phyloP scores from a whole-genome alignment of 2,113 vertebrate genomes.

The Cephalopterus ornatus region DNA sequence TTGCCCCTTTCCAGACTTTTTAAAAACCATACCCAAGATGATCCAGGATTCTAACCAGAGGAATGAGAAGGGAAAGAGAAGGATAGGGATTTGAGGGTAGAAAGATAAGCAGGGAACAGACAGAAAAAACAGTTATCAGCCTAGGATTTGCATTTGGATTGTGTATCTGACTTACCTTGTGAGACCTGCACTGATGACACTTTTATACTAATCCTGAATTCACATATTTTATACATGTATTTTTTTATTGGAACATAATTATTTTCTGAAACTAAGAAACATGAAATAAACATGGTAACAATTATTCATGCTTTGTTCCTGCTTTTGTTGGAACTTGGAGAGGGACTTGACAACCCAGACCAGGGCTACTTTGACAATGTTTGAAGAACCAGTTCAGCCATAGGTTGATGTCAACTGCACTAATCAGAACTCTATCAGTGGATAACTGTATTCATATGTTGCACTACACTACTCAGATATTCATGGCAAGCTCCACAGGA shows the following conservation, averaged over 20 bases:
- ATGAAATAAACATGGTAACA: slow-evolving; percentile 61
- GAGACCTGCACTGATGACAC: neutral
- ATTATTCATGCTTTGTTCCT: slow-evolving; percentile 57
- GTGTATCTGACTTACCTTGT: neutral
- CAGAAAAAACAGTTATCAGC: neutral
- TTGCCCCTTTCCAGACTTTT: slow-evolving; percentile 20
- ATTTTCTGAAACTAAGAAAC: slow-evolving; percentile 48
- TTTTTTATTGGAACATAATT: slow-evolving; percentile 1
- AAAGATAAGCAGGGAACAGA: neutral
- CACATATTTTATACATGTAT: neutral
- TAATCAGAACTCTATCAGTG: slow-evolving; percentile 14
- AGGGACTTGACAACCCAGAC: slow-evolving; percentile 31
- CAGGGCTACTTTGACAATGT: slow-evolving; percentile 38
- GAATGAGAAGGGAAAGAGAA: neutral
- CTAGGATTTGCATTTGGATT: neutral
- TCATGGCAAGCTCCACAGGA: neutral
- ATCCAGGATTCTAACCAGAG: neutral
- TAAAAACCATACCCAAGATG: neutral
- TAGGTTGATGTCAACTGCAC: slow-evolving; percentile 46
- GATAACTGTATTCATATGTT: slow-evolving; percentile 47
- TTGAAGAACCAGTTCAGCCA: slow-evolving; percentile 65
- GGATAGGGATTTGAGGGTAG: neutral
- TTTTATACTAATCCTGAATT: neutral
- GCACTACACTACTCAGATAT: neutral
- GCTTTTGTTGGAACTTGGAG: slow-evolving; percentile 60